Conservation (phyloP, 1,140 invertebrate species). For the Ceratina australensis region DNA sequence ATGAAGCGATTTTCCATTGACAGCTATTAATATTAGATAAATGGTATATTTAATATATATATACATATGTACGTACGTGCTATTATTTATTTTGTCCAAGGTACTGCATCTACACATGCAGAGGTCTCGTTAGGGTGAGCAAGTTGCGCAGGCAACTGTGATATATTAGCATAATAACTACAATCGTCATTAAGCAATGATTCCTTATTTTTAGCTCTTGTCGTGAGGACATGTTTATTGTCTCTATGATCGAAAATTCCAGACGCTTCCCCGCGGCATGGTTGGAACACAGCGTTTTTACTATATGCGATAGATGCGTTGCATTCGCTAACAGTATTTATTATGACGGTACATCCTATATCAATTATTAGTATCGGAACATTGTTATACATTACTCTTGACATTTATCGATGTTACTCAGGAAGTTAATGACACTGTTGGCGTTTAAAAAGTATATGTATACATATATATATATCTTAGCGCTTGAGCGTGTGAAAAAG, state of each 20-base stretch:
- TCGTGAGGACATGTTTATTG: slow-evolving; percentile 21
- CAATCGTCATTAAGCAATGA: slow-evolving; percentile 54
- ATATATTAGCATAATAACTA: slow-evolving; percentile 74
- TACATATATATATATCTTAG: background rate
- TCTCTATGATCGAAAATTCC: slow-evolving; percentile 17
- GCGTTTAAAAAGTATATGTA: background rate
- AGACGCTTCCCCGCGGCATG: background rate
- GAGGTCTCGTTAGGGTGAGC: slow-evolving; percentile 56
- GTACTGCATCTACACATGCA: slow-evolving; percentile 47
- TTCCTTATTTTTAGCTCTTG: slow-evolving; percentile 48
- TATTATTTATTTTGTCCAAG: slow-evolving; percentile 65
- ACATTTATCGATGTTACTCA: slow-evolving; percentile 32
- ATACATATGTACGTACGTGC: slow-evolving; percentile 27
- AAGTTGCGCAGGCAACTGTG: slow-evolving; percentile 74
- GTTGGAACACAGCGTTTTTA: slow-evolving; percentile 30
- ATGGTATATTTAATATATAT: slow-evolving; percentile 61
- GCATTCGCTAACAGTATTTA: slow-evolving; percentile 59
- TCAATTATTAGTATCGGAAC: slow-evolving; percentile 8
- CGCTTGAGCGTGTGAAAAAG: background rate
- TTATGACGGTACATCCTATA: slow-evolving; percentile 51
- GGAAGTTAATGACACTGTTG: slow-evolving; percentile 21
- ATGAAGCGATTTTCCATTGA: slow-evolving; percentile 30
- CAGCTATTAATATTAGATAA: slow-evolving; percentile 51
- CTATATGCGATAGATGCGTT: slow-evolving; percentile 33
- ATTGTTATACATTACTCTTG: slow-evolving; percentile 30